Evolutionary conservation across 2,797 vertebrate species (phyloP), one percentile per base, ranked within the genome.

Genomic region (Anniella stebbinsi): DNA sequence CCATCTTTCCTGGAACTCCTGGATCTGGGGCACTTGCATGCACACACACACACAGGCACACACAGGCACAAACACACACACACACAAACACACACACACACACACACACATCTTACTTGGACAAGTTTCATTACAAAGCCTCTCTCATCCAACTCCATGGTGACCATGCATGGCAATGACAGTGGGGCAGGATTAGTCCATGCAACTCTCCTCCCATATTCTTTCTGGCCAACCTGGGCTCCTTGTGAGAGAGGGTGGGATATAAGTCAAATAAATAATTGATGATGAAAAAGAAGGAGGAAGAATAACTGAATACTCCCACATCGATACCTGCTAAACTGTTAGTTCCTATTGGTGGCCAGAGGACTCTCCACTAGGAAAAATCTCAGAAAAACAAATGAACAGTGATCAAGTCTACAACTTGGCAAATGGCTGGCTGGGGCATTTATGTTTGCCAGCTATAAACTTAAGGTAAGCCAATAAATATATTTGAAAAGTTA

Each of bases 381-480:
- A 82, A 87, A 48, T 48, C 75, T 17, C 69, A 89, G 18, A 21
- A 89, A 92, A 76, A 70, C 17, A 89, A 94, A 94, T 28, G 87
- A 83, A 88, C 93, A 57, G 69, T 93, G 69, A 85, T 54, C 89
- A 94, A 69, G 72, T 21, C 84, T 85, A 51, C 45, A 54, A 10
- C 33, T 80, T 83, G 89, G 91, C 88, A 86, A 0, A 0, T 41
- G 92, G 63, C 82, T 94, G 94, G 91, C 93, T 82, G 93, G 92
- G 94, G 80, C 2, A 0, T 84, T 95, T 96, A 36, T 7, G 12
- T 75, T 95, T 92, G 88, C 90, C 90, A 85, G 75, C 86, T 94
- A 92, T 93, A 90, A 91, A 86, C 48, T 91, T 23, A 92, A 84
- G 92, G 91, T 90, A 92, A 94, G 82, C 88, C 90, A 89, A 93